Base-by-base conservation (phyloP, 2,888 invertebrate species). In the Hemaris fuciformis region DNA sequence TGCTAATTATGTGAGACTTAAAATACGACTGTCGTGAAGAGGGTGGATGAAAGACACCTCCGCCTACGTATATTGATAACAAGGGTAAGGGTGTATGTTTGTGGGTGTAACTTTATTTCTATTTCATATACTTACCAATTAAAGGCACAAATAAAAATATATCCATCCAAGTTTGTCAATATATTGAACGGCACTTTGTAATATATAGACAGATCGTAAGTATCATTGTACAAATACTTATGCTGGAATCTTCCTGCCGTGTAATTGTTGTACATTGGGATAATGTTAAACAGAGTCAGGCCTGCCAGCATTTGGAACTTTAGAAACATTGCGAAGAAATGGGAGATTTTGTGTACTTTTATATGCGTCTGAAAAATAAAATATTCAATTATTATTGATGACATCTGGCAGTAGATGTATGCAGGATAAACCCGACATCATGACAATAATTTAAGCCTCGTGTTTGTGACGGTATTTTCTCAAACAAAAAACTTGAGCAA, bases 201-300 rank as follows among this genome's bases (percentile, higher is more conserved):
- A n/a, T 64, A 68, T 8, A 70, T 3, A 1, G 64, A 22, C 43
- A 64, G 66, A 22, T 70, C 71, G 45, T 64, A 70, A 0, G 71
- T 64, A n/a, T 61, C 61, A 38, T 65, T 70, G 57, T 67, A 70
- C 0, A 74, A 61, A 1, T 68, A 60, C 5, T 65, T 65, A 27
- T 70, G 66, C 18, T 66, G 66, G 57, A 41, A 63, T 41, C 48
- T 63, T 34, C 71, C 74, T 1, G 61, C 59, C 0, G 15, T 7
- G 57, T 67, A 62, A n/a, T 74, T 75, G 41, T 70, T 68, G 61
- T 59, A 67, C 13, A 72, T 13, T 0, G 74, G 75, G 5, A 70
- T 66, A 5, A 53, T 8, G 42, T 69, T 73, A 57, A 72, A 73
- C n/a, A 70, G 18, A 3, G 68, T 1, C 0, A 66, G 15, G 1